phyloP scores from a whole-genome alignment of 2,888 invertebrate species.

The Trissoscelio sp. region DNA sequence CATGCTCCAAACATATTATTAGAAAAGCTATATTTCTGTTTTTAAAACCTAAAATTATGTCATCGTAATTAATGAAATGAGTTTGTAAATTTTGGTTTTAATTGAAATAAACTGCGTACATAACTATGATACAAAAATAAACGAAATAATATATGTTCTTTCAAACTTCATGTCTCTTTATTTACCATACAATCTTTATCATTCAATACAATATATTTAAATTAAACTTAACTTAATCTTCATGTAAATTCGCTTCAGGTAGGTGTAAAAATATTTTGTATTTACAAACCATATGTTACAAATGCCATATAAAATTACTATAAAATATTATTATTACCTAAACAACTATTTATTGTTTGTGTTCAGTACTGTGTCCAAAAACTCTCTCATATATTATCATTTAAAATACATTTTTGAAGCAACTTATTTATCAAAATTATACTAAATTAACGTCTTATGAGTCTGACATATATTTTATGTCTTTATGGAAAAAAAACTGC shows the following conservation, averaged over 20 bases:
- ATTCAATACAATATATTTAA: conserved; percentile 23
- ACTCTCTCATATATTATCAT: no score
- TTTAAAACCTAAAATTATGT: conserved; percentile 14
- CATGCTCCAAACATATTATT: conserved; percentile 21
- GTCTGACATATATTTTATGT: no score
- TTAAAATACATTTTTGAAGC: no score
- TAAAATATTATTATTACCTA: conserved; percentile 28
- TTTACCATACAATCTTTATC: conserved; percentile 8
- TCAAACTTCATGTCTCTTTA: conserved; percentile 35
- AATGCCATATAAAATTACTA: conserved; percentile 23
- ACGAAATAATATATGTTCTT: conserved; percentile 11
- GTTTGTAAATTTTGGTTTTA: conserved; percentile 5
- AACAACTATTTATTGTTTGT: background rate
- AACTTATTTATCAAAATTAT: background rate
- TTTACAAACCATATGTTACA: conserved; percentile 49
- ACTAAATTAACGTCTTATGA: background rate
- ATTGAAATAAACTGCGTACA: background rate
- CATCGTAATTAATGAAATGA: conserved; percentile 12
- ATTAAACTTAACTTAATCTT: background rate
- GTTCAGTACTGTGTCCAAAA: background rate
- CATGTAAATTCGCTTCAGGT: background rate
- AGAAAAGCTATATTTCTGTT: conserved; percentile 23
- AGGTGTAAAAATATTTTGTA: conserved; percentile 53
- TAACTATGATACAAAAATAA: no score
- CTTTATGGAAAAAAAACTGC: conserved; percentile 12